Percentiles rank a stretch among this genome's conserved stretches.
These are phyloP conservation scores for Cotesia glomerata DNA, from an alignment of 1,140 invertebrate genomes.

Conservation along the genomic window DNA sequence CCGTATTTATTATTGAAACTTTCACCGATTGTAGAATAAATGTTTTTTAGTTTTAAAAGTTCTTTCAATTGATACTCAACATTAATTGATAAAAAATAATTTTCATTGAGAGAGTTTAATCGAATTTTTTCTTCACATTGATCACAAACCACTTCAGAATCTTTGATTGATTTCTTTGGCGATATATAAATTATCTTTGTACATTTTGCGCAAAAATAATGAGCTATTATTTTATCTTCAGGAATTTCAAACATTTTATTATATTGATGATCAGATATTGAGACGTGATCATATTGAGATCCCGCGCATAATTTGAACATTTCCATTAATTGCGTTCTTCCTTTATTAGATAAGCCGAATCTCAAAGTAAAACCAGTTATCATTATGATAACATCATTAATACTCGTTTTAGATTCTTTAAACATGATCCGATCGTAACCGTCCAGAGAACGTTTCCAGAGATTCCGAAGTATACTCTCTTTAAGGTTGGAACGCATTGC, in stretches of 20 bases:
- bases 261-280: background rate
- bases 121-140: constrained; percentile 2
- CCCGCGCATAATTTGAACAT: constrained; percentile 20
- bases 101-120: background rate
- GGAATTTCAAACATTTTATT: background rate
- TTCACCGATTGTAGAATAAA: background rate
- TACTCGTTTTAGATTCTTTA: constrained; percentile 16
- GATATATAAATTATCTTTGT: too few species aligned
- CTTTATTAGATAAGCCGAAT: background rate
- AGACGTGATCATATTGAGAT: background rate
- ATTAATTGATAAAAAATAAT: constrained; percentile 7
- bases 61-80: background rate
- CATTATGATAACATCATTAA: constrained; percentile 16
- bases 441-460: too few species aligned
- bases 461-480: too few species aligned
- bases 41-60: background rate
- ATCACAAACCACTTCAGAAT: background rate
- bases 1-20: background rate
- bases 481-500: too few species aligned
- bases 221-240: too few species aligned
- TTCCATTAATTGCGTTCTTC: constrained; percentile 4
- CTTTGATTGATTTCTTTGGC: too few species aligned
- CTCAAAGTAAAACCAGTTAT: background rate
- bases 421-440: too few species aligned
- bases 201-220: too few species aligned